Evolutionary conservation across 2,797 vertebrate genomes (phyloP).

Genomic region (Ctenopoma kingsleyae): DNA sequence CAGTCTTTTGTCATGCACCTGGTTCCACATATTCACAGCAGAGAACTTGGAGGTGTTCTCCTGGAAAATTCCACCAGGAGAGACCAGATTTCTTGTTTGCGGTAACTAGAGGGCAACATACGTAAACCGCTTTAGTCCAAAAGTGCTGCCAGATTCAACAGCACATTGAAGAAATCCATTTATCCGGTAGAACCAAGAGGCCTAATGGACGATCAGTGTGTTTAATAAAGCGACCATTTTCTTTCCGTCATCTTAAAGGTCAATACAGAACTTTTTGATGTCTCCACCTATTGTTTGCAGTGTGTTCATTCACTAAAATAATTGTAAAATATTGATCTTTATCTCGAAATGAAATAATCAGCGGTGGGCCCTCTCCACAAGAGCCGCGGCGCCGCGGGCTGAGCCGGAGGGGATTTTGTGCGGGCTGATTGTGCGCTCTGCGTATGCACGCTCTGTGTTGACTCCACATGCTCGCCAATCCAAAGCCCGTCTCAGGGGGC

Average conservation of each 20-base stretch:
- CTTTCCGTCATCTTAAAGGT: neutral
- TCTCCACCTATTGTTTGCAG: constrained; percentile 42
- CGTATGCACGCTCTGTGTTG: constrained; percentile 45
- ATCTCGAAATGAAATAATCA: constrained; percentile 72
- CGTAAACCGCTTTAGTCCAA: too few species aligned
- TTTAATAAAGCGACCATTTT: neutral
- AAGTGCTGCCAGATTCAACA: too few species aligned
- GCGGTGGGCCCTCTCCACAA: constrained; percentile 56
- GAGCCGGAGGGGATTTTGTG: constrained; percentile 68
- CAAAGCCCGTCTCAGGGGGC: constrained; percentile 64
- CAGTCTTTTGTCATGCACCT: neutral
- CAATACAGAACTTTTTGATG: neutral
- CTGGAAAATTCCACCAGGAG: neutral
- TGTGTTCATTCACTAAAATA: constrained; percentile 50
- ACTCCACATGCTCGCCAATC: constrained; percentile 57
- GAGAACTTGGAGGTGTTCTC: neutral
- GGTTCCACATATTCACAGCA: neutral
- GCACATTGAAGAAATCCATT: neutral
- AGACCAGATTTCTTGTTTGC: neutral
- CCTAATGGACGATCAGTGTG: neutral
- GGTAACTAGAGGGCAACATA: too few species aligned
- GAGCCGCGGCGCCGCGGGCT: constrained; percentile 58
- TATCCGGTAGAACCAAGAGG: neutral
- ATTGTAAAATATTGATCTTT: constrained; percentile 75
- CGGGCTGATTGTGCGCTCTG: constrained; percentile 59